phyloP scores from a whole-genome alignment of 2,797 vertebrate species.

The Steatocranus sp. region DNA sequence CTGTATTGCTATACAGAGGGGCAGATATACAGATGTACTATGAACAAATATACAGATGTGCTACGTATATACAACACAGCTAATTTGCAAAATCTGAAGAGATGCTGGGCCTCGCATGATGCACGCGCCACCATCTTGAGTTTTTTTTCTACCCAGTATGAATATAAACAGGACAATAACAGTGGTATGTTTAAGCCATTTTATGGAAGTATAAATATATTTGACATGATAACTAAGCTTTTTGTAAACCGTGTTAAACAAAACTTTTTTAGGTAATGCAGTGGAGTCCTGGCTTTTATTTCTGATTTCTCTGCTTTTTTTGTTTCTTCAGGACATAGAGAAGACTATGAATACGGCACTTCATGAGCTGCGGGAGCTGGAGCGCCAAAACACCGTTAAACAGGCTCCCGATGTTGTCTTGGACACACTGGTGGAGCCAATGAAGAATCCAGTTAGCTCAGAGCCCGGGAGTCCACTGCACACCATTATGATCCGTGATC shows the following conservation, averaged over 20 bases:
- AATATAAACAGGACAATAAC: not conserved
- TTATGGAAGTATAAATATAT: not conserved
- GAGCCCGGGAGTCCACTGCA: slow-evolving; percentile 91
- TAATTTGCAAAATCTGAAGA: not conserved
- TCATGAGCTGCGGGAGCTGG: slow-evolving; percentile 92
- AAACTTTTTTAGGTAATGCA: not conserved
- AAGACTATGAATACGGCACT: slow-evolving; percentile 98
- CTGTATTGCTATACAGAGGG: not conserved
- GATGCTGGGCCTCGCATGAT: not conserved
- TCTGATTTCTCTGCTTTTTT: not conserved
- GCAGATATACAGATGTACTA: not conserved
- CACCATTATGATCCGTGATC: slow-evolving; percentile 96
- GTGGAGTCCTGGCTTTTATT: not conserved
- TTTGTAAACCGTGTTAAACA: not conserved
- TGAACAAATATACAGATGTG: not conserved
- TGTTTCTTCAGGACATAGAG: slow-evolving; percentile 86
- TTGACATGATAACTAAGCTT: not conserved
- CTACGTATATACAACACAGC: not conserved
- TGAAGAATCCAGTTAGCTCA: slow-evolving; percentile 89
- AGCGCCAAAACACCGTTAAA: slow-evolving; percentile 93
- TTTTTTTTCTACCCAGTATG: not conserved
- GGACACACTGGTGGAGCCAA: slow-evolving; percentile 94
- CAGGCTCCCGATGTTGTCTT: slow-evolving; percentile 95
- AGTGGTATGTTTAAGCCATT: not conserved
- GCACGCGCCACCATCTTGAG: not conserved